Base-by-base conservation (phyloP, 2,797 vertebrate genomes). In the Melanotaenia nigrans region DNA sequence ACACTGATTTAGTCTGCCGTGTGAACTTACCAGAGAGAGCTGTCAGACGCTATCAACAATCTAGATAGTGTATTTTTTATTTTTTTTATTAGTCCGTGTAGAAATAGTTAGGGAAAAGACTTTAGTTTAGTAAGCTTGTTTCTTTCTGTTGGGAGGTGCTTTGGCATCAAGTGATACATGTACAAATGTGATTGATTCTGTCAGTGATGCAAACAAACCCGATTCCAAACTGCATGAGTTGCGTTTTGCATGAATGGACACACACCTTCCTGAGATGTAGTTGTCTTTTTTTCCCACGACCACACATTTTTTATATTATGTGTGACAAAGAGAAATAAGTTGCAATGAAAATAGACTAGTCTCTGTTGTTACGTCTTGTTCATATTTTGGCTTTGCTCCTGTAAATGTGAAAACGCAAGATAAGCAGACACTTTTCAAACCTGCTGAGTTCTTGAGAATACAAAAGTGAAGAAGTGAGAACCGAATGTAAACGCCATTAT, bases 201-300 rank as follows among this genome's bases (percentile, higher is more conserved):
- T 81, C 72, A 38, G 54, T 65, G 53, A 81, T 60, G 49, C 81
- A 82, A 89, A 88, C 79, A 68, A 78, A 70, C 47, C 25, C 22
- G 40, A 54, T 69, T 83, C 69, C 62, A 66, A 74, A 87, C 71
- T 73, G 69, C 42, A 42, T 56, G 38, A 73, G 71, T 33, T 45
- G 38, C 65, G 53, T 61, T 64, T 89, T 85, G 68, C 49, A n/a
- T 76, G 83, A 85, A 38, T 61, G 67, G 25, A 6, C 2, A 20
- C 42, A 20, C 12, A 40, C 2, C 53, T 30, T 22, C 3, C 66
- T 71, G 22, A 61, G 33, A 54, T 36, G 1, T 35, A 7, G n/a
- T 53, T 32, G 11, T 22, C 4, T 56, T 33, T 45, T 25, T 40
- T 4, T 1, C 0, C 0, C 11, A 14, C 35, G 20, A 54, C n/a